Conservation (phyloP, 2,888 invertebrate species). For the Hipparchia semele region DNA sequence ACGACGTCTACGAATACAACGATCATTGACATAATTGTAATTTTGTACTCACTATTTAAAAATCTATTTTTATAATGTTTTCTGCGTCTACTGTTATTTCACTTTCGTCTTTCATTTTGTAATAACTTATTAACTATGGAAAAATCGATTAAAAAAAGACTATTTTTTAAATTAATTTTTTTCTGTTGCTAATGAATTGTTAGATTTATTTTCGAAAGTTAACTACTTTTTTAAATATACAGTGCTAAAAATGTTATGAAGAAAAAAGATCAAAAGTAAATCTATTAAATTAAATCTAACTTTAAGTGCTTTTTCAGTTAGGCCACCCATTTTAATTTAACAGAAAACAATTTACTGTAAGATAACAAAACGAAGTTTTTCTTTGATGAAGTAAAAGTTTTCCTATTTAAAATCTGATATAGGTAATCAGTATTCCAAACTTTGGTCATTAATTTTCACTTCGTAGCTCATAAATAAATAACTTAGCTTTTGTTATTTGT, state of each 20-base stretch:
- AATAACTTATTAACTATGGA: constrained; percentile 44
- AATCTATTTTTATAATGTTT: constrained; percentile 38
- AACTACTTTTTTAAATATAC: no score
- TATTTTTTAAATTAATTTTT: constrained; percentile 20
- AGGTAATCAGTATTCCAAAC: not conserved
- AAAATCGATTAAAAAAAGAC: constrained; percentile 30
- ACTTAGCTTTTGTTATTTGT: not conserved
- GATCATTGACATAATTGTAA: not conserved
- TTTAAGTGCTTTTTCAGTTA: not conserved
- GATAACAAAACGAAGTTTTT: constrained; percentile 6
- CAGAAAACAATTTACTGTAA: not conserved
- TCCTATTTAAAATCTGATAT: not conserved
- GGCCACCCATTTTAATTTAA: constrained; percentile 12
- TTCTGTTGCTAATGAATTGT: not conserved
- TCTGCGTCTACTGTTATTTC: constrained; percentile 69
- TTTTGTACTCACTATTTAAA: constrained; percentile 34
- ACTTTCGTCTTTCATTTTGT: constrained; percentile 78
- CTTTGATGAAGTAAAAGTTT: not conserved
- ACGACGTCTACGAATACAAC: not conserved
- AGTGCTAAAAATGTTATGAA: not conserved
- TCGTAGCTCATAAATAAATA: not conserved
- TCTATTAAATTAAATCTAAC: not conserved
- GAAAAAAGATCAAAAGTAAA: not conserved
- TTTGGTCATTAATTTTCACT: constrained; percentile 5
- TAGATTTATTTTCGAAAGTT: no score